phyloP scores from a whole-genome alignment of 1,140 invertebrate species.

The Tetramorium parvispinum region DNA sequence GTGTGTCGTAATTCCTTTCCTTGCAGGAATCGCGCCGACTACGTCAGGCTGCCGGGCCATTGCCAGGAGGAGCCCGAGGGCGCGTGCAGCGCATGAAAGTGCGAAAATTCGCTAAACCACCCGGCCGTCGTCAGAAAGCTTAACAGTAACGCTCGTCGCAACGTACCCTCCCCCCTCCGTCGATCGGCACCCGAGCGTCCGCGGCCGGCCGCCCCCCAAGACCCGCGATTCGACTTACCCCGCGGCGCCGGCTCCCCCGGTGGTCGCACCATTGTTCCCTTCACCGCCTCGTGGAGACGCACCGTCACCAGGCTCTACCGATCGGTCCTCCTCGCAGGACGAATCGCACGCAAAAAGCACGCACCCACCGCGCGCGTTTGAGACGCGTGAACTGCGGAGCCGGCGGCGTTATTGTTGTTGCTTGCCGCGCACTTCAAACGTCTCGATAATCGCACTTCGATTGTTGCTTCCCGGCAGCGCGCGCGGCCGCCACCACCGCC shows the following conservation, averaged over 20 bases:
- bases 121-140: conserved; percentile 17
- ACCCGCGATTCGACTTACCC: too few relatives aligned
- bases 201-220: too few relatives aligned
- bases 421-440: not conserved
- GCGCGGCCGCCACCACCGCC: not conserved
- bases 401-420: too few relatives aligned
- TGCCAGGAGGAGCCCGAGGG: conserved; percentile 70
- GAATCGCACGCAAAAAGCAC: conserved; percentile 12
- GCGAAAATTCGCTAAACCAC: not conserved
- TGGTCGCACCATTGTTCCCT: not conserved
- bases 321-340: not conserved
- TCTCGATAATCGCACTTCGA: conserved; percentile 47
- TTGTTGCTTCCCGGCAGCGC: not conserved
- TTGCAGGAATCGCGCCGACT: conserved; percentile 80
- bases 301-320: not conserved
- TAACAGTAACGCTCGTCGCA: not conserved
- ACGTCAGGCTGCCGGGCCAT: conserved; percentile 77
- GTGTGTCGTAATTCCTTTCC: conserved; percentile 70
- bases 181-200: not conserved
- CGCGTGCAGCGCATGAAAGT: conserved; percentile 29
- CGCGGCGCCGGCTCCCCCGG: too few relatives aligned
- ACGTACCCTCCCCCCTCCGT: not conserved
- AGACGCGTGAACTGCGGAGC: not conserved
- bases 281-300: not conserved
- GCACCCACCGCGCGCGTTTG: not conserved